phyloP scores from a whole-genome alignment of 2,113 vertebrate species.

The Stegastes partitus region DNA sequence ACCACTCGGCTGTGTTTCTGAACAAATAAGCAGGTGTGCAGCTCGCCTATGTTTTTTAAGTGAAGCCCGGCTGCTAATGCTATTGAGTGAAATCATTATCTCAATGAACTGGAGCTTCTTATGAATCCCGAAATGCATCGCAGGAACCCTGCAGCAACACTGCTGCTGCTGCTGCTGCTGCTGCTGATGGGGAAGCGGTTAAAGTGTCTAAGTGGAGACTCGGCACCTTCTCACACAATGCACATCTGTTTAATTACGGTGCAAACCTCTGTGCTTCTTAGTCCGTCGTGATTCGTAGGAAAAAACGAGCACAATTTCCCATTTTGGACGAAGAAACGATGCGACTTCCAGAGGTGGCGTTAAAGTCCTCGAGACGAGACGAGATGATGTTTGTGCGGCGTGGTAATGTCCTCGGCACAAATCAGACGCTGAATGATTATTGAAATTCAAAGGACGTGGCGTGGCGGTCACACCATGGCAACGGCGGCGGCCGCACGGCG shows the following conservation, averaged over 20 bases:
- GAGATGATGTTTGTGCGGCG: constrained; percentile 49
- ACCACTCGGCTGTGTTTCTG: constrained; percentile 13
- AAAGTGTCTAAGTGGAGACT: neutral
- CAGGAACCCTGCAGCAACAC: neutral
- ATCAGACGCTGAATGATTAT: constrained; percentile 66
- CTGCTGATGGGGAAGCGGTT: neutral
- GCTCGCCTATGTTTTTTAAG: constrained; percentile 17
- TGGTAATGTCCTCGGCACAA: constrained; percentile 41
- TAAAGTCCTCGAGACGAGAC: constrained; percentile 34
- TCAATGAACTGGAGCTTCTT: constrained; percentile 50
- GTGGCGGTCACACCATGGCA: constrained; percentile 76
- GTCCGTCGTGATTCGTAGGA: neutral
- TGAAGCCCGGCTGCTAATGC: constrained; percentile 8
- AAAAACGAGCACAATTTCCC: neutral
- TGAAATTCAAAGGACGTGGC: constrained; percentile 76
- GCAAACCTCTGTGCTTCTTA: constrained; percentile 13
- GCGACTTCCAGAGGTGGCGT: constrained; percentile 35
- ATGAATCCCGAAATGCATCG: neutral
- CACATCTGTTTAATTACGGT: constrained; percentile 14
- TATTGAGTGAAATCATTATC: constrained; percentile 50
- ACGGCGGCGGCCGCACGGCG: constrained; percentile 72
- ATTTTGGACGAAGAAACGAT: constrained; percentile 8
- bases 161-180: too few relatives aligned
- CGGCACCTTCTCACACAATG: neutral
- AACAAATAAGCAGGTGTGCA: constrained; percentile 28